A percentile compares a stretch with the other conserved stretches of the same genome.
phyloP scores from a whole-genome alignment of 2,797 vertebrate genomes.

The Halcyon leucocephala region DNA sequence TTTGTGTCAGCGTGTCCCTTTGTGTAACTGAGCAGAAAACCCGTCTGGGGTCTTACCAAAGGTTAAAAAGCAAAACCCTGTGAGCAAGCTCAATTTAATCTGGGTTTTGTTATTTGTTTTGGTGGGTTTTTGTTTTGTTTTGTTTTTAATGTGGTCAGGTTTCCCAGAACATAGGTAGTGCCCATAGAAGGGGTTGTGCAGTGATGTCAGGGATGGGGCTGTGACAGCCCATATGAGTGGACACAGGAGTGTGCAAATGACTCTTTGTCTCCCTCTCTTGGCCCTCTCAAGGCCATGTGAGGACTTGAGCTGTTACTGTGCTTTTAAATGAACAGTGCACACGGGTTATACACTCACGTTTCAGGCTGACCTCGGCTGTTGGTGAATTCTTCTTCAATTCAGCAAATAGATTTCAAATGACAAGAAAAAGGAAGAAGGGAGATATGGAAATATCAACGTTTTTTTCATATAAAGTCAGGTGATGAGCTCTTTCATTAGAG shows the following conservation, averaged over 20 bases:
- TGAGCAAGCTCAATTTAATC: background rate
- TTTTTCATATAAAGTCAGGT: slow-evolving; percentile 50
- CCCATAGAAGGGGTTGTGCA: background rate
- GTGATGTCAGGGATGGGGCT: background rate
- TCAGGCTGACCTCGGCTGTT: slow-evolving; percentile 16
- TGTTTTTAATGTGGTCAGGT: background rate
- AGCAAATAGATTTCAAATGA: slow-evolving; percentile 14
- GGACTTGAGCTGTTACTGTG: background rate
- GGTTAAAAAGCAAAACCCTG: background rate
- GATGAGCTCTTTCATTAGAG: slow-evolving; percentile 27
- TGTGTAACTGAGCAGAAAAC: background rate
- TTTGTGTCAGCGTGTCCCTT: background rate
- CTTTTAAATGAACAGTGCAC: background rate
- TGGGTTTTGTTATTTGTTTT: background rate
- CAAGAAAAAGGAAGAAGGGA: background rate
- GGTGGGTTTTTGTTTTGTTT: background rate
- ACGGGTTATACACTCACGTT: background rate
- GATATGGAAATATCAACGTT: slow-evolving; percentile 46
- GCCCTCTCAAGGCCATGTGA: background rate
- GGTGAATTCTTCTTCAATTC: slow-evolving; percentile 10
- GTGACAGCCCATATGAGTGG: background rate
- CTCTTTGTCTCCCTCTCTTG: slow-evolving; percentile 71
- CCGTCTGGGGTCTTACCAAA: background rate
- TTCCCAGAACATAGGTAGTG: background rate
- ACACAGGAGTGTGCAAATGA: background rate